Evolutionary conservation across 1,140 invertebrate species (phyloP), one percentile per base, ranked within the genome.

Genomic region (Piezodorus guildinii): DNA sequence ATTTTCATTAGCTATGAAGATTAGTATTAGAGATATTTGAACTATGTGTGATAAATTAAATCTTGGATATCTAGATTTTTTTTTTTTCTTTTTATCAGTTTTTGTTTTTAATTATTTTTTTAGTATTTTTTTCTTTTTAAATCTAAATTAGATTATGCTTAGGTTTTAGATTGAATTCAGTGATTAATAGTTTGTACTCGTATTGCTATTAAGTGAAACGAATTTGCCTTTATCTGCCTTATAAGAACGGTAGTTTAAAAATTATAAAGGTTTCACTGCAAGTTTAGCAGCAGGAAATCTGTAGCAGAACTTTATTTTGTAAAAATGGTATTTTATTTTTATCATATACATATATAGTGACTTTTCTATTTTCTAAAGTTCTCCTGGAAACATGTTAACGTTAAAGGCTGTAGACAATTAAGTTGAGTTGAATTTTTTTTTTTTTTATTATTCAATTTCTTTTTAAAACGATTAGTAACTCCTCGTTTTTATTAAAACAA

Each of bases 181-280:
- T 56, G 14, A 25, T 56, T 56, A 56, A 56, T 39, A 39, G 34
- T 39, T 39, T 39, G 34, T 56, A 56, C 52, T 56, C 52, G 23
- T n/a, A n/a, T 23, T 23, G 23, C 46, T 49, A 25, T 56, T n/a
- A 56, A 56, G 58, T 39, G 58, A 44, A 60, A 60, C 58, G 16
- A 60, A 60, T 43, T 60, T 60, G 58, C 58, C 58, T 60, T 60
- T 60, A 60, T 17, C 43, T 60, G 58, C 58, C 58, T 60, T 60
- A 60, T 56, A 25, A 9, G 23, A 56, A 25, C 17, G 46, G 46
- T 49, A 23, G 12, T 56, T 56, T 56, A 23, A 25, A 56, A 56
- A 25, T 23, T 10, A 25, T 56, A 56, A 23, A 56, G 15, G 15
- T 39, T 39, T 39, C n/a, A 39, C 34, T 39, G 34, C 12, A 39